Conservation (phyloP, 2,113 vertebrate species). For the Pseudois nayaur region DNA sequence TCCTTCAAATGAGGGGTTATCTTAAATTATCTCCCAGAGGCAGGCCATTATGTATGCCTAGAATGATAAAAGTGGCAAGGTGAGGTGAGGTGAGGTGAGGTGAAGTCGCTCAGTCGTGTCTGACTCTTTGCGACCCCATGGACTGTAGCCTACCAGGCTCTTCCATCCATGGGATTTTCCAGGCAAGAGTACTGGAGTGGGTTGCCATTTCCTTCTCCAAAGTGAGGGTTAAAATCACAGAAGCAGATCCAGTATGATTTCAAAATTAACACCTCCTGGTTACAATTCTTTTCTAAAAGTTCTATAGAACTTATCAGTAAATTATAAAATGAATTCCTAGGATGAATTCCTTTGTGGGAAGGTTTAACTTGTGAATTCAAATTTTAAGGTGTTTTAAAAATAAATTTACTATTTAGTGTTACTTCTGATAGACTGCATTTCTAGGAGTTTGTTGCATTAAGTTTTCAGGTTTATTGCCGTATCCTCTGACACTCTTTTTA, state of each 20-base stretch:
- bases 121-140: no score
- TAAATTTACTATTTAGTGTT: background rate
- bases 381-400: background rate
- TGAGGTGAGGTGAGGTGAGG: background rate
- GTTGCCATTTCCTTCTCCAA: background rate
- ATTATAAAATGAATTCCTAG: background rate
- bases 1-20: background rate
- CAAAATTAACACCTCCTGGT: background rate
- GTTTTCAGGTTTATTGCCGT: background rate
- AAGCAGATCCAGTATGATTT: background rate
- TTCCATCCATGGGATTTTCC: no score
- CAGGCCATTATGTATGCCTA: background rate
- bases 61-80: background rate
- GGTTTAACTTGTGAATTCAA: background rate
- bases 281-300: background rate
- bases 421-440: background rate
- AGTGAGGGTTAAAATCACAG: background rate
- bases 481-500: background rate
- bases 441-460: background rate
- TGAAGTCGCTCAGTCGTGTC: no score
- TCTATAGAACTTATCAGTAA: background rate
- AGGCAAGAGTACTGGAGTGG: no score
- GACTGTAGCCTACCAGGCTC: no score
- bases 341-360: background rate
- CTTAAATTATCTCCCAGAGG: background rate